Conservation (phyloP, 2,888 invertebrate genomes). For the Calliopum simillimum region DNA sequence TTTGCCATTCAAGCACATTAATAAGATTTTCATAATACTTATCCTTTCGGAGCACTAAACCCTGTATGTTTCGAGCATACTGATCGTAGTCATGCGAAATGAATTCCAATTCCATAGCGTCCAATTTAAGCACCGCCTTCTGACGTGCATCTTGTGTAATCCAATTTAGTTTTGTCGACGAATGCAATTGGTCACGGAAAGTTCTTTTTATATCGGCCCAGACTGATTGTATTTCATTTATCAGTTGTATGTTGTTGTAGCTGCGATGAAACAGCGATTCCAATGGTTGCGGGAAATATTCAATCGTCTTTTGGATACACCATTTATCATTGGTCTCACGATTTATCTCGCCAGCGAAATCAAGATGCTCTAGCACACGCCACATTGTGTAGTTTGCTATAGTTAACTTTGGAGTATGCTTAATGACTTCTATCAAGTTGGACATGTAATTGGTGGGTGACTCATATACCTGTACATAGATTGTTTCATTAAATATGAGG, state of each 20-base stretch:
- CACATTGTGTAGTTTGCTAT: conserved; percentile 65
- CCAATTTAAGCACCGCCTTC: conserved; percentile 55
- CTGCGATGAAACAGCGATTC: conserved; percentile 60
- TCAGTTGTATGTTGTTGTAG: conserved; percentile 58
- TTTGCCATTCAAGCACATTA: conserved; percentile 56
- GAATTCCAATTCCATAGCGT: conserved; percentile 54
- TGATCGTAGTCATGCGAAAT: conserved; percentile 49
- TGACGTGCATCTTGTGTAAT: conserved; percentile 55
- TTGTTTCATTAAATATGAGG: conserved; percentile 57
- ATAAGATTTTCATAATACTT: conserved; percentile 57
- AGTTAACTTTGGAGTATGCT: conserved; percentile 56
- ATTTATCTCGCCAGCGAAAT: conserved; percentile 50
- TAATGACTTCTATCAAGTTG: conserved; percentile 58
- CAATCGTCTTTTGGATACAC: conserved; percentile 56
- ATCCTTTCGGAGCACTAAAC: conserved; percentile 44
- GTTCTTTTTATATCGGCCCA: conserved; percentile 60
- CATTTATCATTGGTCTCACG: conserved; percentile 50
- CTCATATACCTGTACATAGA: conserved; percentile 58
- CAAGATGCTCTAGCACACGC: conserved; percentile 57
- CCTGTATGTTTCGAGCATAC: conserved; percentile 48
- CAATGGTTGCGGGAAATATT: conserved; percentile 59
- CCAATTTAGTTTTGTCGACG: conserved; percentile 55
- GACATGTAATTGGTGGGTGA: conserved; percentile 58
- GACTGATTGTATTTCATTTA: conserved; percentile 60
- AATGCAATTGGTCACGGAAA: conserved; percentile 57